Evolutionary conservation across 2,888 invertebrate genomes (phyloP).

Genomic region (Deilephila porcellus): DNA sequence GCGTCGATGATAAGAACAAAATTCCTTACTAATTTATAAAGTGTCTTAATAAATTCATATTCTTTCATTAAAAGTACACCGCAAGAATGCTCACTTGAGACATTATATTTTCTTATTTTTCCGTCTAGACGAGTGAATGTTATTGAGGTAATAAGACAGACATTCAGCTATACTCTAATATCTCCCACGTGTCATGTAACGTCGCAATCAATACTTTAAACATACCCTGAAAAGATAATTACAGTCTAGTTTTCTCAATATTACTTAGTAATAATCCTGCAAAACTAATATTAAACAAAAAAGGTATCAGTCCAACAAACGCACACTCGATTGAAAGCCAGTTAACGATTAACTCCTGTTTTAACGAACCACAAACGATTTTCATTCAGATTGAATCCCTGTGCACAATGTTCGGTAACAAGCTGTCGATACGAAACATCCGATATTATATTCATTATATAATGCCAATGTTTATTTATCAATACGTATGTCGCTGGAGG

Average conservation of each 20-base stretch:
- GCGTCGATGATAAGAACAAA: not conserved
- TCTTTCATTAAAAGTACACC: not conserved
- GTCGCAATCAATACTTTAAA: conserved; percentile 5
- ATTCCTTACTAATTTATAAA: not conserved
- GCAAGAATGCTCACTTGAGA: not conserved
- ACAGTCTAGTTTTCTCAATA: too few relatives aligned
- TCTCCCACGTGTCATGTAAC: conserved; percentile 8
- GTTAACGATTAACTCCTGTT: not conserved
- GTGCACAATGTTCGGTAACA: not conserved
- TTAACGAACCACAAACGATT: not conserved
- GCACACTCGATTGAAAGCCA: not conserved
- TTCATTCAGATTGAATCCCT: not conserved
- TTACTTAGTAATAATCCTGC: not conserved
- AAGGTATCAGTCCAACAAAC: not conserved
- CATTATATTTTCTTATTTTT: conserved; percentile 15
- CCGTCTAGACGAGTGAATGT: conserved; percentile 17
- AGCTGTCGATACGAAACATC: conserved; percentile 37
- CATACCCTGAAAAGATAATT: not conserved
- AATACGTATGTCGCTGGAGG: conserved; percentile 76
- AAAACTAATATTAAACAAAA: not conserved
- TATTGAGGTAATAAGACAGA: conserved; percentile 20
- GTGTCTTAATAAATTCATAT: conserved; percentile 12
- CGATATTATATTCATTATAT: conserved; percentile 62
- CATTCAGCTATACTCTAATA: not conserved
- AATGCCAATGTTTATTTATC: conserved; percentile 82